A percentile compares a stretch with the other conserved stretches of the same genome.
Evolutionary conservation across 2,113 vertebrate genomes (phyloP).

Genomic region (Carassius carassius): DNA sequence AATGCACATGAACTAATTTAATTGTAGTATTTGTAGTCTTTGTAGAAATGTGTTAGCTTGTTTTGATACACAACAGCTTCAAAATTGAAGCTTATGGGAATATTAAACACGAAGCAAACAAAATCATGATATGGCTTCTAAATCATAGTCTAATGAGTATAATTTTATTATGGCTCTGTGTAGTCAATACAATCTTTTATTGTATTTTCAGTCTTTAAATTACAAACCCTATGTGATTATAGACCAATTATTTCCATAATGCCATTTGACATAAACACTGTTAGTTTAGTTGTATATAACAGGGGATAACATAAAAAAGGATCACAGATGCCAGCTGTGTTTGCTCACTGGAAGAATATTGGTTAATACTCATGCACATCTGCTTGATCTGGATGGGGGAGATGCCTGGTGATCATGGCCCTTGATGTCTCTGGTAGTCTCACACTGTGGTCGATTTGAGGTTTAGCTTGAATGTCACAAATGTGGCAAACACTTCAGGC

Average conservation of each 20-base stretch:
- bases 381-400: neutral
- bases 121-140: neutral
- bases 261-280: neutral
- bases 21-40: no score
- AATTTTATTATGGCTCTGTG: neutral
- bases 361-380: neutral
- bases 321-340: slow-evolving; percentile 27
- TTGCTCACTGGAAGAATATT: neutral
- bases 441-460: neutral
- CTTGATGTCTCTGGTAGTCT: slow-evolving; percentile 27
- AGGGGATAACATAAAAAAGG: neutral
- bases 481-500: slow-evolving; percentile 37
- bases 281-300: neutral
- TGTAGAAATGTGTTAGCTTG: no score
- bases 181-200: neutral
- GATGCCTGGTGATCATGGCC: slow-evolving; percentile 10
- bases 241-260: neutral
- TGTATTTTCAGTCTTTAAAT: neutral
- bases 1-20: no score
- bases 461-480: slow-evolving; percentile 27
- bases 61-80: neutral
- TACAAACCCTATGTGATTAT: neutral
- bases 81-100: no score
- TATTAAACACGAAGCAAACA: neutral
- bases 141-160: neutral